Evolutionary conservation across 2,113 vertebrate genomes (phyloP).

Genomic region (Cololabis saira): DNA sequence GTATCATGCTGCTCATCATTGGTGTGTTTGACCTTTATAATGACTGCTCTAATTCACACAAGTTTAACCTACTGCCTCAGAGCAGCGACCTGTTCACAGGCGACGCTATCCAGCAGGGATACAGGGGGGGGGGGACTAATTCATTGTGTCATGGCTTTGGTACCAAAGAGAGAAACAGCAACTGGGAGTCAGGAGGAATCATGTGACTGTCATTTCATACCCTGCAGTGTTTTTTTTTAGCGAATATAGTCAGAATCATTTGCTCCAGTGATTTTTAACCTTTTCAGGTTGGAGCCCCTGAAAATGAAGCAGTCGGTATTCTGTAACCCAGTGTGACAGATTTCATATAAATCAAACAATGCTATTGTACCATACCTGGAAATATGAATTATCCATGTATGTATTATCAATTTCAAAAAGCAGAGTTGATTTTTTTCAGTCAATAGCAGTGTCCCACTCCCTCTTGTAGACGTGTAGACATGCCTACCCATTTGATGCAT

Average conservation of each 20-base stretch:
- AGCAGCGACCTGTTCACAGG: not conserved
- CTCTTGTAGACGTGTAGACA: too few species aligned
- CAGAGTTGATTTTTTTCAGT: too few species aligned
- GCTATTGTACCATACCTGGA: too few species aligned
- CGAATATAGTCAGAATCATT: too few species aligned
- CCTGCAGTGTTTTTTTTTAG: not conserved
- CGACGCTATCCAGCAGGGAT: not conserved
- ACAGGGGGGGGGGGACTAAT: not conserved
- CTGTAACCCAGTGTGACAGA: not conserved
- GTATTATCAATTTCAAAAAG: too few species aligned
- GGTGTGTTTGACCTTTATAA: not conserved
- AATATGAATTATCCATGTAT: too few species aligned
- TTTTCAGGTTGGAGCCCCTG: not conserved
- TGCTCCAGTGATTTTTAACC: not conserved
- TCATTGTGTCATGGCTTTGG: constrained; percentile 9
- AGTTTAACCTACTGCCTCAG: not conserved
- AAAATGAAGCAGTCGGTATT: not conserved
- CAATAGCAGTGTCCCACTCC: too few species aligned
- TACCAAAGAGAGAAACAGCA: constrained; percentile 3
- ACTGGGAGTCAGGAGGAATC: not conserved
- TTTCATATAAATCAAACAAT: not conserved
- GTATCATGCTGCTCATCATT: not conserved
- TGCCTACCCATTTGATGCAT: not conserved
- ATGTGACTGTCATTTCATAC: not conserved
- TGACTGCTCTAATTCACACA: not conserved